A percentile compares a stretch with the other conserved stretches of the same genome.
These are phyloP conservation scores for Panthera tigris DNA, from an alignment of 2,113 vertebrate genomes.

Conservation along the genomic window DNA sequence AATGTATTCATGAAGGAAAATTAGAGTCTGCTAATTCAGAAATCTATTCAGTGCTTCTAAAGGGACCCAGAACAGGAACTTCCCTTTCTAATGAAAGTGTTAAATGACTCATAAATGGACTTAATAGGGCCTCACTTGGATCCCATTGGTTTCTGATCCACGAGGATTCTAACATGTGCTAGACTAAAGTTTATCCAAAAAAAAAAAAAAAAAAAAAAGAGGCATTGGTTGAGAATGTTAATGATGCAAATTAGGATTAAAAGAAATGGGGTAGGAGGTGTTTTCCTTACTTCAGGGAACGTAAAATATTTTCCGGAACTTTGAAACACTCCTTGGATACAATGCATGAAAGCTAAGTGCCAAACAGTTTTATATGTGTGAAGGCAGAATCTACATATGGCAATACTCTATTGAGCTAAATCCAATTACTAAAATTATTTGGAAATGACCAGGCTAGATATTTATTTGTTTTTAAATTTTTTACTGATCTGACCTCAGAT, in stretches of 20 bases:
- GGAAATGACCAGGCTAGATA: background rate
- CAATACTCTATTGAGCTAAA: background rate
- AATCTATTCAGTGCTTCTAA: background rate
- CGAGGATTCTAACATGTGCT: background rate
- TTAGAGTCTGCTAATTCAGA: background rate
- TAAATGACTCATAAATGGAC: background rate
- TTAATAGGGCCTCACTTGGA: background rate
- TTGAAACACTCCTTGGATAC: background rate
- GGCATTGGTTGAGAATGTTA: background rate
- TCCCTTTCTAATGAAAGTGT: background rate
- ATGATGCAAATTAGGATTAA: background rate
- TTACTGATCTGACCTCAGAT: background rate
- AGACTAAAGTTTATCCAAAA: background rate
- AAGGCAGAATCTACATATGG: background rate
- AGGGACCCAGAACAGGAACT: background rate
- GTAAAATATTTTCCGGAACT: background rate
- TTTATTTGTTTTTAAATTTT: background rate
- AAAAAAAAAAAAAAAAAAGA: background rate
- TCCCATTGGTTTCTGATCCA: background rate
- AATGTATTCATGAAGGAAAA: background rate
- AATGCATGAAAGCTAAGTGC: background rate
- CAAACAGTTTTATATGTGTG: background rate
- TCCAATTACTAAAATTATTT: background rate
- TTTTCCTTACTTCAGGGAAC: background rate
- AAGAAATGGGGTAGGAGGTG: background rate